Evolutionary conservation across 2,888 invertebrate genomes (phyloP).

Genomic region (Himalopsyche japonica): DNA sequence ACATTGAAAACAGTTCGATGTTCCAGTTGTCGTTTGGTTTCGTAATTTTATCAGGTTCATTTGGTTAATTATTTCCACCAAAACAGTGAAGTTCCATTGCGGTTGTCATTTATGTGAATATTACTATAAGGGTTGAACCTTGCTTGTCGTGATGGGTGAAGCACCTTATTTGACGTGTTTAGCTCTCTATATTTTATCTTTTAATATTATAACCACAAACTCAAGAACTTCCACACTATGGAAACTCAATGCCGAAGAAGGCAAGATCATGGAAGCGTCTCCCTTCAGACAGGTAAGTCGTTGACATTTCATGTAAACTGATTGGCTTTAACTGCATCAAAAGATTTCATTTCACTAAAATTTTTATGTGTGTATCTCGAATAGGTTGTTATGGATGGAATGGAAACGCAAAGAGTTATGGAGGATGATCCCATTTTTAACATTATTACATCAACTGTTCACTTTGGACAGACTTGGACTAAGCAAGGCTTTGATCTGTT

Average conservation of each 20-base stretch:
- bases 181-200: constrained; percentile 71
- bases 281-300: constrained; percentile 59
- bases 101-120: constrained; percentile 5
- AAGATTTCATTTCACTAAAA: not conserved
- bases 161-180: constrained; percentile 65
- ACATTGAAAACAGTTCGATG: constrained; percentile 9
- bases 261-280: constrained; percentile 71
- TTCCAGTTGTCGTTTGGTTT: not conserved
- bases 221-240: constrained; percentile 82
- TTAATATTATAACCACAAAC: constrained; percentile 73
- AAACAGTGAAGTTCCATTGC: constrained; percentile 2
- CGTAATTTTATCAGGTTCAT: not conserved
- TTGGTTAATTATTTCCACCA: not conserved
- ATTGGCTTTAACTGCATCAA: constrained; percentile 4
- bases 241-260: constrained; percentile 77
- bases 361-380: constrained; percentile 4
- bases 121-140: not conserved
- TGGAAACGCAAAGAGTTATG: constrained; percentile 45
- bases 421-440: constrained; percentile 74
- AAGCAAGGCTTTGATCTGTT: constrained; percentile 68
- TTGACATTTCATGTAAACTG: constrained; percentile 16
- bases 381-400: constrained; percentile 36
- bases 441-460: constrained; percentile 74
- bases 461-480: constrained; percentile 68
- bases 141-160: constrained; percentile 52